Evolutionary conservation across 2,888 invertebrate genomes (phyloP).

Genomic region (Ashinkailepas kermadecensis): DNA sequence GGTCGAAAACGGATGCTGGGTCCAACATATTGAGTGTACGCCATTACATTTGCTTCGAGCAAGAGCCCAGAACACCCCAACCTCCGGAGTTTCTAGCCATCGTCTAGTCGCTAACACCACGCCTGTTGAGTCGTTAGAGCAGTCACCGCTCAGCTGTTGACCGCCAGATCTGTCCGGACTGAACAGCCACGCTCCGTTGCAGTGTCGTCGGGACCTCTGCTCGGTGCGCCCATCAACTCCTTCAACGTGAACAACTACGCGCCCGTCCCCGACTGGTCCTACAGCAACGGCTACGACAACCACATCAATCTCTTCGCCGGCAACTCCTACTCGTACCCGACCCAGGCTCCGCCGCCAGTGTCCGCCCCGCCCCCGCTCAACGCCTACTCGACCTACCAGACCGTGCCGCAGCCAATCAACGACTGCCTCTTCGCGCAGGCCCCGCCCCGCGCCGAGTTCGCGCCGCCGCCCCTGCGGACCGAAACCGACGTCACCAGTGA

Average conservation of each 20-base stretch:
- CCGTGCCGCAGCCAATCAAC: neutral
- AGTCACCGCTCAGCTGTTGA: too few species aligned
- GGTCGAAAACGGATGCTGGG: too few species aligned
- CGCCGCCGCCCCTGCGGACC: neutral
- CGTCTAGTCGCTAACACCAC: too few species aligned
- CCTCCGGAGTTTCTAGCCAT: too few species aligned
- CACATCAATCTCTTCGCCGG: neutral
- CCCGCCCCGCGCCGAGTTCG: neutral
- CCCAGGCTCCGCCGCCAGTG: neutral
- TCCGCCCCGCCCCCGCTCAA: neutral
- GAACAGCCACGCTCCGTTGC: neutral
- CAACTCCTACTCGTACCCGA: neutral
- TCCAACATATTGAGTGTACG: too few species aligned
- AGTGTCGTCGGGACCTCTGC: conserved; percentile 10
- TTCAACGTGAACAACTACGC: conserved; percentile 18
- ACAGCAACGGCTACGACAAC: neutral
- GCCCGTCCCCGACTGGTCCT: neutral
- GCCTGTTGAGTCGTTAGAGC: too few species aligned
- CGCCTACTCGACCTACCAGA: conserved; percentile 8
- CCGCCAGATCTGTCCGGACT: neutral
- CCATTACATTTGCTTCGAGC: too few species aligned
- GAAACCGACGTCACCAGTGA: neutral
- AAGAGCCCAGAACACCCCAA: too few species aligned
- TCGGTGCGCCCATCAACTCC: conserved; percentile 8
- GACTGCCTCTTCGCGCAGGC: conserved; percentile 21